A percentile compares a stretch with the other conserved stretches of the same genome.
Conservation (phyloP, 2,797 vertebrate species). For the Oryzias dopingdopingensis region DNA sequence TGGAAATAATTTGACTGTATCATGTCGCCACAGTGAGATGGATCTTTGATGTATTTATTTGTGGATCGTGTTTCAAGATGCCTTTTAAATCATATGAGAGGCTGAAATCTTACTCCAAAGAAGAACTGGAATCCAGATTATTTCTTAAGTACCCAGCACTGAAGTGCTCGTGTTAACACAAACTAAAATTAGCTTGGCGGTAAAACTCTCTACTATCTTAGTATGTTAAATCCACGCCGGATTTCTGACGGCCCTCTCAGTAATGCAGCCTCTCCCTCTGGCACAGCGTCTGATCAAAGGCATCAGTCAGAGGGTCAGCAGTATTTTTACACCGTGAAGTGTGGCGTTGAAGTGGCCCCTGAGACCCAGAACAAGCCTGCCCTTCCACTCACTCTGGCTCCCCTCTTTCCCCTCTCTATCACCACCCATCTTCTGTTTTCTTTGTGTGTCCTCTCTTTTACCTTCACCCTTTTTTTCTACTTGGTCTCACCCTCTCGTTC, state of each 20-base stretch:
- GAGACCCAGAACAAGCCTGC: conserved; percentile 64
- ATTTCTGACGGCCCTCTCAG: conserved; percentile 6
- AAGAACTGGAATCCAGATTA: no score
- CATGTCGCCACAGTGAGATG: no score
- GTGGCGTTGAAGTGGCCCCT: conserved; percentile 58
- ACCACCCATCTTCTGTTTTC: conserved; percentile 2
- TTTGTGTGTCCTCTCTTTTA: conserved; percentile 18
- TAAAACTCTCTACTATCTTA: conserved; percentile 9
- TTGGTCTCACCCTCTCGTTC: conserved; percentile 14
- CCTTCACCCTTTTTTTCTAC: conserved; percentile 39
- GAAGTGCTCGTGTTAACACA: neutral
- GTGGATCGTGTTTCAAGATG: no score
- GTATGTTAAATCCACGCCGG: conserved; percentile 1
- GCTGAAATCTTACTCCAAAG: no score
- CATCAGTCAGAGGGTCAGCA: conserved; percentile 48
- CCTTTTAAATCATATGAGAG: no score
- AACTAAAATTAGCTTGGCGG: neutral
- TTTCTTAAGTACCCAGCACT: no score
- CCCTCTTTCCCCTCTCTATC: conserved; percentile 14
- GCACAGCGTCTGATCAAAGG: conserved; percentile 51
- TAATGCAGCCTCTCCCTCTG: conserved; percentile 5
- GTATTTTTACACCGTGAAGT: conserved; percentile 72
- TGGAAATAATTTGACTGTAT: no score
- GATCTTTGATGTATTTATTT: no score
- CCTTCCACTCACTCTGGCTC: conserved; percentile 46